Conservation (phyloP, 2,888 invertebrate genomes). For the Yponomeuta plumbellus region DNA sequence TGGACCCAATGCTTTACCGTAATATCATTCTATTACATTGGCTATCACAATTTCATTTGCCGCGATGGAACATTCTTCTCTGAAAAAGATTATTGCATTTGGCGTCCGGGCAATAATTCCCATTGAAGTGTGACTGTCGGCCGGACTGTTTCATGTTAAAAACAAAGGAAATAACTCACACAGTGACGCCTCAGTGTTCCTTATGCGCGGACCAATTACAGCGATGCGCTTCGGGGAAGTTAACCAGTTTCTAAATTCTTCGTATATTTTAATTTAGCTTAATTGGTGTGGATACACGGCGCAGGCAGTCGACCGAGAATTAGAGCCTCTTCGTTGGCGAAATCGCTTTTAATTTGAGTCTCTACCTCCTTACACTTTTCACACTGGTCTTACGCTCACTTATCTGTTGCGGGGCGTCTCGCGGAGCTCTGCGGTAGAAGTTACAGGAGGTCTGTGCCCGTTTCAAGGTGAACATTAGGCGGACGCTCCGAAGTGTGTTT, state of each 20-base stretch:
- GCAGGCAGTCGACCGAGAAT: conserved; percentile 70
- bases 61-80: background rate
- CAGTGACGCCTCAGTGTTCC: conserved; percentile 60
- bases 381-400: conserved; percentile 30
- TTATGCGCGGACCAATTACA: conserved; percentile 68
- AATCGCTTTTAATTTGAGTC: conserved; percentile 53
- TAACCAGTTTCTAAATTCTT: conserved; percentile 76
- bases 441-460: conserved; percentile 6
- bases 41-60: background rate
- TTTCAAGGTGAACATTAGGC: conserved; percentile 23
- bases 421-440: background rate
- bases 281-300: conserved; percentile 68
- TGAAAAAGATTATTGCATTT: background rate
- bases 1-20: conserved; percentile 11
- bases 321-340: conserved; percentile 65
- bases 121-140: conserved; percentile 41
- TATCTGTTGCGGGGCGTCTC: conserved; percentile 29
- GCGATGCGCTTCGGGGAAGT: conserved; percentile 74
- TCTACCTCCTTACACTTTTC: conserved; percentile 53
- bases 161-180: conserved; percentile 62
- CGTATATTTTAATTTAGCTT: conserved; percentile 72
- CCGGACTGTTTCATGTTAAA: conserved; percentile 32
- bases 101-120: conserved; percentile 27
- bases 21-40: conserved; percentile 12
- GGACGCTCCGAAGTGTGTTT: conserved; percentile 14